A percentile compares a stretch with the other conserved stretches of the same genome.
These are phyloP conservation scores for Rotaria sp. DNA, from an alignment of 2,888 invertebrate genomes.

Conservation along the genomic window DNA sequence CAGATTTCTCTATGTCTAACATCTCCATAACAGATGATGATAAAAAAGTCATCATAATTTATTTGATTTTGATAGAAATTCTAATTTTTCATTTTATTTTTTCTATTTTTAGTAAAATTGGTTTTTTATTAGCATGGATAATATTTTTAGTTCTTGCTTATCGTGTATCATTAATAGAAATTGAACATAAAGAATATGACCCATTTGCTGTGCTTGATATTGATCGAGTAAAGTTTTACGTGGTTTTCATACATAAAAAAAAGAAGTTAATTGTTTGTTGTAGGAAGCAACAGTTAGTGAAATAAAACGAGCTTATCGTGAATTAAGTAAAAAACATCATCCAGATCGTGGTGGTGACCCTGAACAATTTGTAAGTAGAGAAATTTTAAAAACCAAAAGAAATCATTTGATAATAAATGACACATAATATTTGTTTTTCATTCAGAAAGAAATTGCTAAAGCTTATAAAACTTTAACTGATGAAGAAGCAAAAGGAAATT, in stretches of 20 bases:
- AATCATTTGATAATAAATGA: slow-evolving; percentile 78
- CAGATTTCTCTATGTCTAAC: background rate
- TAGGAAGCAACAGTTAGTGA: slow-evolving; percentile 75
- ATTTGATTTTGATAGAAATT: background rate
- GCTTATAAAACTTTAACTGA: slow-evolving; percentile 75
- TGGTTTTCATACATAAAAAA: background rate
- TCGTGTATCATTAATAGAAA: slow-evolving; percentile 68
- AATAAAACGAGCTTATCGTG: slow-evolving; percentile 89
- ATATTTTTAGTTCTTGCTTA: background rate
- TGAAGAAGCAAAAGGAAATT: slow-evolving; percentile 89
- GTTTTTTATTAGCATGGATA: background rate
- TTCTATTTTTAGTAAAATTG: background rate
- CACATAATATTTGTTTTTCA: slow-evolving; percentile 66
- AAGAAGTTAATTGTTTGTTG: slow-evolving; percentile 32
- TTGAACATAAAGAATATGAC: slow-evolving; percentile 89
- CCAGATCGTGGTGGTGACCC: slow-evolving; percentile 64
- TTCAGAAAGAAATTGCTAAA: slow-evolving; percentile 83
- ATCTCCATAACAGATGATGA: too few relatives aligned
- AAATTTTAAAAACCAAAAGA: slow-evolving; percentile 51
- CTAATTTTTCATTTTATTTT: background rate
- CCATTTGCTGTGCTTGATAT: slow-evolving; percentile 89
- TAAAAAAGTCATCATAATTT: too few relatives aligned
- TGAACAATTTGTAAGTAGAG: slow-evolving; percentile 26
- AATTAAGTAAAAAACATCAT: slow-evolving; percentile 83
- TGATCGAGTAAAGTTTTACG: slow-evolving; percentile 63